Base-by-base conservation (phyloP, 1,140 invertebrate species). In the Drosophila busckii region DNA sequence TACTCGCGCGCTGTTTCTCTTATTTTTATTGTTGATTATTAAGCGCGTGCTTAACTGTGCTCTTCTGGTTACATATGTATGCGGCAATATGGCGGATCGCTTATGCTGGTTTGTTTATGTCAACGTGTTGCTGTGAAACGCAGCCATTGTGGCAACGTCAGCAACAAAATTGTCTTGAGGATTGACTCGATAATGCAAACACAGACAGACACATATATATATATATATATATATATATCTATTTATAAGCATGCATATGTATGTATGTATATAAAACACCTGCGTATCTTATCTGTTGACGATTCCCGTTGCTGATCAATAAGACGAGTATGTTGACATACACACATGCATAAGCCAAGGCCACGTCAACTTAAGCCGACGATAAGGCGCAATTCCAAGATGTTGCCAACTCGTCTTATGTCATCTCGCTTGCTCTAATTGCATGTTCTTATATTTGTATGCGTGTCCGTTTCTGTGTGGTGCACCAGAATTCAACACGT, bases 401-500 rank as follows among this genome's bases (percentile, higher is more conserved):
- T 20, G 55, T 44, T 41, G 54, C 41, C 45, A 50, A 53, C 49
- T 37, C 49, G 40, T 7, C 44, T 60, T 60, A 60, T 60, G 56
- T 60, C 49, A 60, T 45, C 22, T 12, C n/a, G 10, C 32, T 37
- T 1, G 9, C 12, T 15, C 2, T 13, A 2, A 8, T 10, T 20
- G 6, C 16, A 10, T 23, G 2, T 20, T 10, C 17, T 26, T 32
- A 20, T 32, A 31, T 22, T 19, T 42, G 29, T 41, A 55, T 62
- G 42, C 56, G 67, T 28, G 17, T 23, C 22, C 50, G 38, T 52
- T 60, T 80, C n/a, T n/a, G n/a, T n/a, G 68, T 56, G 67, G 34
- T 44, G 28, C 58, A 53, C 56, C 31, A 32, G 42, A 60, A 60
- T 35, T 26, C 35, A 69, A 75, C 76, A 80, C 75, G 76, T 80